Base-by-base conservation (phyloP, 2,888 invertebrate genomes). In the Limnephilus rhombicus region DNA sequence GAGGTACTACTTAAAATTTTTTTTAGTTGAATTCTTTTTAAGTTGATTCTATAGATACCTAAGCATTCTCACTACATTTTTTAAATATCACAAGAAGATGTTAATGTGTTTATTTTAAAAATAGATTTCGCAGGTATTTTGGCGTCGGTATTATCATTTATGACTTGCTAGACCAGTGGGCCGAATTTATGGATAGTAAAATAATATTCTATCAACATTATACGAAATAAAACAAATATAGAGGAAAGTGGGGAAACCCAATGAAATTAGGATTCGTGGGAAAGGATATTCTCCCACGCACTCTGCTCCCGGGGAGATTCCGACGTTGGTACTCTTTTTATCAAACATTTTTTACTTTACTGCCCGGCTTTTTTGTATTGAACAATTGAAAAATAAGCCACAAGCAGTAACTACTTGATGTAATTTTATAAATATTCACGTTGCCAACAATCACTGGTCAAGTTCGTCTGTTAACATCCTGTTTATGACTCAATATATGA, bases 161-260 rank as follows among this genome's bases (percentile, higher is more conserved):
- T 80, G 34, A 80, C 31, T 87, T 53, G 29, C 87, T 34, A 68
- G 49, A 31, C 88, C 88, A 49, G 86, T 29, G 45, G 53, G 31
- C 88, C 88, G 11, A 37, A 68, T 88, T 80, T 37, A 37, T 41
- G 80, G 88, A 80, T 88, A 68, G 88, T 88, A 88, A 88, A 88
- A 80, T 88, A 80, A 18, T 68, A 68, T 88, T 80, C 88, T 80
- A 88, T 88, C 80, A 37, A 80, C 68, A 88, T 88, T n/a, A 88
- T 80, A 80, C 15, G 88, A 80, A 88, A 80, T 80, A 68, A 88
- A 88, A 80, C 18, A n/a, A 68, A 88, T 68, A 68, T 80, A 88
- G 34, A 37, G 24, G 80, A 37, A 68, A 80, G n/a, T 3, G 86
- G 24, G 45, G 85, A n/a, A 24, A 68, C 34, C 7, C 88, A 37